Percentiles rank a stretch among this genome's conserved stretches.
Evolutionary conservation across 2,888 invertebrate species (phyloP).

Genomic region (Capitulum mitella): DNA sequence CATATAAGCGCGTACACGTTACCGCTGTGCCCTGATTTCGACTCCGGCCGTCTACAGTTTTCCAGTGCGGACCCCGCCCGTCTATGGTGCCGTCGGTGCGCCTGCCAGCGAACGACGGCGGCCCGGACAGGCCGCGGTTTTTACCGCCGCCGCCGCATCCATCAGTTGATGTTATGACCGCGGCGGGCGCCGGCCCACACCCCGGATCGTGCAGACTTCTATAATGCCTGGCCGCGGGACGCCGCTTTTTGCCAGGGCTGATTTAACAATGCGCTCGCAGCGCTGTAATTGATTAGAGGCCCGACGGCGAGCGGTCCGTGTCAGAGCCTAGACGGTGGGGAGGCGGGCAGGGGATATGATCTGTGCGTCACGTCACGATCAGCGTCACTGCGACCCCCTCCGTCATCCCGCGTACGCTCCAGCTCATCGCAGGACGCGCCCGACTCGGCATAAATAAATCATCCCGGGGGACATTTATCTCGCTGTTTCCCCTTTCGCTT

Average conservation of each 20-base stretch:
- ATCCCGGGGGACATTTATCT: neutral
- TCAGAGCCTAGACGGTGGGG: neutral
- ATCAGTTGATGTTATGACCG: constrained; percentile 19
- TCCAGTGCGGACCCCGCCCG: too few species aligned
- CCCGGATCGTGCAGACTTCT: neutral
- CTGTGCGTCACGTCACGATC: neutral
- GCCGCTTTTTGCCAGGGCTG: neutral
- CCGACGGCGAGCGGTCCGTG: neutral
- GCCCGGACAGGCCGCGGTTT: neutral
- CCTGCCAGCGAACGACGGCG: too few species aligned
- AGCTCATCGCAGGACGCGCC: neutral
- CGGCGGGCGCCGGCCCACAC: neutral
- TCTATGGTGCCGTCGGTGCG: too few species aligned
- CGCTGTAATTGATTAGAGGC: constrained; percentile 12
- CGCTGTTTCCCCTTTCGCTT: constrained; percentile 22
- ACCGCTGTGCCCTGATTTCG: too few species aligned
- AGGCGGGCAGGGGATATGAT: too few species aligned
- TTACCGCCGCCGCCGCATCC: neutral
- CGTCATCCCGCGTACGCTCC: neutral
- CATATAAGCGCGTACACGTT: too few species aligned
- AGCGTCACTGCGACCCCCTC: neutral
- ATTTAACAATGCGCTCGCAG: neutral
- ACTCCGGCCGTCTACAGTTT: too few species aligned
- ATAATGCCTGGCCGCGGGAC: neutral
- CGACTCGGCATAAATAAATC: neutral